Percentiles rank a stretch among this genome's conserved stretches.
phyloP scores from a whole-genome alignment of 2,113 vertebrate species.

The Neopipo cinnamomea region DNA sequence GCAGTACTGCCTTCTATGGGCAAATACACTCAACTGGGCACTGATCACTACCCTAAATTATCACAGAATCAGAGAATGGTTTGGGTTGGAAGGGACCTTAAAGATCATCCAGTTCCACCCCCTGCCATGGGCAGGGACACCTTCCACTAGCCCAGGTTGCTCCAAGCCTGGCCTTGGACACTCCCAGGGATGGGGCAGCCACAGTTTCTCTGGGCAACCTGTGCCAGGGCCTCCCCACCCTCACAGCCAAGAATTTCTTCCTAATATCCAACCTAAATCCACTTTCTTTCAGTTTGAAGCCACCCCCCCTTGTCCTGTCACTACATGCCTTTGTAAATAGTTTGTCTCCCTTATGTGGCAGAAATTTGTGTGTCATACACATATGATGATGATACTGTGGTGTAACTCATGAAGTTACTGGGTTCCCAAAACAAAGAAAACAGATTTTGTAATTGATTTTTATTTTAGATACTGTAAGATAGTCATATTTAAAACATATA shows the following conservation, averaged over 20 bases:
- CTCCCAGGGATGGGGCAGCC: background rate
- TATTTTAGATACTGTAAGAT: background rate
- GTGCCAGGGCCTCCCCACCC: background rate
- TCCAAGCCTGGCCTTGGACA: background rate
- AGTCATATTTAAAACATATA: background rate
- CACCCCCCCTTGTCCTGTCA: background rate
- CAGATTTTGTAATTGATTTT: background rate
- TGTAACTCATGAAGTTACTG: background rate
- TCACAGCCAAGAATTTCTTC: background rate
- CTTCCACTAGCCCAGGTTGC: background rate
- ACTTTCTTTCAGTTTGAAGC: background rate
- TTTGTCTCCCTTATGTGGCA: background rate
- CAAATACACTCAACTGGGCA: background rate
- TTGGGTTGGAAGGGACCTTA: background rate
- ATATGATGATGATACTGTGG: background rate
- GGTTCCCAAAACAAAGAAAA: background rate
- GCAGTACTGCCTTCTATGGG: background rate
- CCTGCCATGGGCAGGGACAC: background rate
- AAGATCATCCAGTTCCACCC: background rate
- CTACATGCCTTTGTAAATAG: too few relatives aligned
- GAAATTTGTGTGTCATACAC: background rate
- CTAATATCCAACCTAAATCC: background rate
- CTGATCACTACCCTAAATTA: background rate
- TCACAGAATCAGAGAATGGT: background rate
- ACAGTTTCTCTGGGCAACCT: background rate